Base-by-base conservation (phyloP, 2,113 vertebrate species). In the Ctenomys sociabilis region DNA sequence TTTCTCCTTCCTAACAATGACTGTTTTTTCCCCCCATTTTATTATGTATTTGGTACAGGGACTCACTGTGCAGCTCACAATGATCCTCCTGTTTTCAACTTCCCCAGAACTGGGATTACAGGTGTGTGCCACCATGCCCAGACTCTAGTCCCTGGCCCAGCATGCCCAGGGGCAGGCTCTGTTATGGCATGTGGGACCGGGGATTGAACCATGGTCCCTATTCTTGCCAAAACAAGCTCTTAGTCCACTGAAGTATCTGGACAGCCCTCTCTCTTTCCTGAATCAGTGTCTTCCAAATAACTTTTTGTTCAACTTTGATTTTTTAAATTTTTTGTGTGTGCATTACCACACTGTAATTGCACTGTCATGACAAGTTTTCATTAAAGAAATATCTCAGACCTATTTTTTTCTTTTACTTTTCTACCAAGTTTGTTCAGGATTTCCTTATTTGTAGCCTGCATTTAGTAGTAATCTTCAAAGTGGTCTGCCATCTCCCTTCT, bases 341-440 rank as follows among this genome's bases (percentile, higher is more conserved):
- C 10, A 77, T 37, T 40, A 12, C 57, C 77, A 93, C 14, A n/a
- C n/a, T n/a, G 86, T 93, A 87, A 22, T 52, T 92, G 24, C 7
- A 66, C 30, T 93, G 8, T 40, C 75, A 13, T 49, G 28, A 49
- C 11, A 68, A 64, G 72, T 94, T 94, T 93, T 94, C 37, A 78
- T 88, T 30, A 21, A 57, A 61, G 30, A 57, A 32, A 0, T 59
- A 40, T 66, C 37, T 94, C 19, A 83, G 37, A 54, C 97, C 26
- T 57, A 0, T 64, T 52, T 82, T 16, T 92, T 77, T 24, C 57
- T 77, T 88, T 94, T 88, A 59, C 37, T 95, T 91, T 91, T 80
- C 52, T 45, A 24, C 68, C 88, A 30, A 14, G 5, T 45, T 90
- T 43, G 5, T 59, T 94, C 6, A 64, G 43, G 35, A 30, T 37